These are phyloP conservation scores for Sorex maritimensis DNA, from an alignment of 2,797 vertebrate species.

Conservation along the genomic window DNA sequence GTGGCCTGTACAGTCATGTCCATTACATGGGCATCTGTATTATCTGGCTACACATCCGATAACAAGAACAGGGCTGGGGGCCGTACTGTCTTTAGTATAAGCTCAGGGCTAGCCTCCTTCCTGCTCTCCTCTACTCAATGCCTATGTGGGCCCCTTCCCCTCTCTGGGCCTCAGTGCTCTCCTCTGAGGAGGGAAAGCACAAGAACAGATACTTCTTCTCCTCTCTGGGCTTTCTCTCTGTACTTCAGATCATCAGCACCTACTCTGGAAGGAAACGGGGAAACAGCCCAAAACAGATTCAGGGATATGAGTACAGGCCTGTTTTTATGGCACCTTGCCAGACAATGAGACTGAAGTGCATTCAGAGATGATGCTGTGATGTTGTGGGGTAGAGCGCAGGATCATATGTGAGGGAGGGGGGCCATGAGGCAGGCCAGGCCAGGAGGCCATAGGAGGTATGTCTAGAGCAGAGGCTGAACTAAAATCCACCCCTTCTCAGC, in stretches of 20 bases:
- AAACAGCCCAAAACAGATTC: slow-evolving; percentile 2
- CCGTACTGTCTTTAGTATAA: background rate
- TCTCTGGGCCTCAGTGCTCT: slow-evolving; percentile 54
- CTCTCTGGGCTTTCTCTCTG: slow-evolving; percentile 49
- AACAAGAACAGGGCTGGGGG: background rate
- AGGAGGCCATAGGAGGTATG: background rate
- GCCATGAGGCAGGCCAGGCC: rapidly evolving
- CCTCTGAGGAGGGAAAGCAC: slow-evolving; percentile 36
- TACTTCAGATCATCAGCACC: slow-evolving; percentile 43
- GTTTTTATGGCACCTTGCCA: background rate
- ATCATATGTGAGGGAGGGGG: background rate
- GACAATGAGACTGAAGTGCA: background rate
- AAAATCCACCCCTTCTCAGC: background rate
- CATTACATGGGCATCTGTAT: background rate
- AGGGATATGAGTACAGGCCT: background rate
- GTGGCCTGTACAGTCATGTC: no score
- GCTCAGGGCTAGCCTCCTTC: background rate
- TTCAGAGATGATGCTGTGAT: background rate
- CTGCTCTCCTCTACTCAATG: background rate
- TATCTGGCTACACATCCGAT: background rate
- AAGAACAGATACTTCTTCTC: slow-evolving; percentile 63
- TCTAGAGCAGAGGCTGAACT: background rate
- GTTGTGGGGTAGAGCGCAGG: no score
- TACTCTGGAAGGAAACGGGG: slow-evolving; percentile 31
- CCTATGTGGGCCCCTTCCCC: background rate